phyloP scores from a whole-genome alignment of 2,888 invertebrate species.

The Plagodis dolabraria region DNA sequence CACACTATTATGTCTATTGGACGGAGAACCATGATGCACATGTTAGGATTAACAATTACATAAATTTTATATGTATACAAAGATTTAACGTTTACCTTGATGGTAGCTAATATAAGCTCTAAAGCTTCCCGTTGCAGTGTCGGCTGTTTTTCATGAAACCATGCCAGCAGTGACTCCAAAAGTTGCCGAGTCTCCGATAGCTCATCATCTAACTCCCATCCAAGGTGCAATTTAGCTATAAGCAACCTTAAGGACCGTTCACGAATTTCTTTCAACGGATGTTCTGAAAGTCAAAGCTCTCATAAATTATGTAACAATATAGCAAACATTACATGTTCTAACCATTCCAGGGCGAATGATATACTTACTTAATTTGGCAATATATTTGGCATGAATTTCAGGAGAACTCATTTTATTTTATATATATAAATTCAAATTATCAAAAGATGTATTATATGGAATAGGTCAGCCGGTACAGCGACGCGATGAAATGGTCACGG shows the following conservation, averaged over 20 bases:
- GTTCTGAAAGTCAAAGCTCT: constrained; percentile 63
- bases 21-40: too few relatives aligned
- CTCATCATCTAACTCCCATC: constrained; percentile 86
- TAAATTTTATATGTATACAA: too few relatives aligned
- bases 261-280: constrained; percentile 84
- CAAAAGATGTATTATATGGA: too few relatives aligned
- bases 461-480: too few relatives aligned
- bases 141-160: constrained; percentile 85
- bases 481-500: too few relatives aligned
- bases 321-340: too few relatives aligned
- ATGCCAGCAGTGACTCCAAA: constrained; percentile 84
- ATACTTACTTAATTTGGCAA: constrained; percentile 64
- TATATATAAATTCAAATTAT: too few relatives aligned
- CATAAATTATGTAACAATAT: too few relatives aligned
- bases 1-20: too few relatives aligned
- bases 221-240: constrained; percentile 86
- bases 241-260: constrained; percentile 81
- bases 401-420: constrained; percentile 40
- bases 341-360: background rate
- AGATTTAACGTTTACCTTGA: constrained; percentile 73
- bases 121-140: constrained; percentile 84
- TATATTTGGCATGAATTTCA: constrained; percentile 51
- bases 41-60: too few relatives aligned
- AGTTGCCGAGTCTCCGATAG: constrained; percentile 84
- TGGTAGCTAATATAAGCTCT: constrained; percentile 79